A percentile compares a stretch with the other conserved stretches of the same genome.
Evolutionary conservation across 2,888 invertebrate species (phyloP).

Genomic region (Abscondita cerata): DNA sequence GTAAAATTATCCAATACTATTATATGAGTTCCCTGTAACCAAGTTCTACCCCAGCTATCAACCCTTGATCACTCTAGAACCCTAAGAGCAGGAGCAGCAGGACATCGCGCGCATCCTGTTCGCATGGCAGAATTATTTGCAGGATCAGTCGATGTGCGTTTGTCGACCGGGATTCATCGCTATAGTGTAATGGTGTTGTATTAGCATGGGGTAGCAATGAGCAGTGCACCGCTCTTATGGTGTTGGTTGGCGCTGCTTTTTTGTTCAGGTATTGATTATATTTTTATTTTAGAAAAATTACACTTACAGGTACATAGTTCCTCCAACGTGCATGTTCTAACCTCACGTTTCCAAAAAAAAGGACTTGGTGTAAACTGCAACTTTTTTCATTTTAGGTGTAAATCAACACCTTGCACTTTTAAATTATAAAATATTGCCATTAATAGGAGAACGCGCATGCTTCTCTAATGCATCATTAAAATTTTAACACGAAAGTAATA

Average conservation of each 20-base stretch:
- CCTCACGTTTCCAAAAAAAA: no score
- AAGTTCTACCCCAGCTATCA: slow-evolving; percentile 37
- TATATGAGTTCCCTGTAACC: slow-evolving; percentile 33
- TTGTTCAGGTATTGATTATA: slow-evolving; percentile 42
- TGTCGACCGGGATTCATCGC: slow-evolving; percentile 44
- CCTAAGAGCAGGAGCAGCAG: slow-evolving; percentile 39
- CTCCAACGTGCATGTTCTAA: no score
- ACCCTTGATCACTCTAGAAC: slow-evolving; percentile 48
- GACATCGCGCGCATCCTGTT: slow-evolving; percentile 49
- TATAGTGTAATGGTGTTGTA: slow-evolving; percentile 46
- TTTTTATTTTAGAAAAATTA: no score
- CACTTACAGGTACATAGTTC: no score
- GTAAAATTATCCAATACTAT: slow-evolving; percentile 34
- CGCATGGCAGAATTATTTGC: slow-evolving; percentile 49
- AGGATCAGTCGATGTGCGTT: slow-evolving; percentile 51
- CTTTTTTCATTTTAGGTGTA: no score
- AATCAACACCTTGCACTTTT: no score
- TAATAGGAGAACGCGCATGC: slow-evolving; percentile 15
- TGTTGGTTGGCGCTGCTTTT: slow-evolving; percentile 50
- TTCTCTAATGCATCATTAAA: slow-evolving; percentile 22
- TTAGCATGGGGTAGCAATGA: slow-evolving; percentile 52
- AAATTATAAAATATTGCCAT: no score
- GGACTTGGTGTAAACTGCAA: no score
- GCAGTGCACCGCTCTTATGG: slow-evolving; percentile 48
- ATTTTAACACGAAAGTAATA: slow-evolving; percentile 24